Evolutionary conservation across 1,140 invertebrate species (phyloP).

Genomic region (Zaprionus inermis): DNA sequence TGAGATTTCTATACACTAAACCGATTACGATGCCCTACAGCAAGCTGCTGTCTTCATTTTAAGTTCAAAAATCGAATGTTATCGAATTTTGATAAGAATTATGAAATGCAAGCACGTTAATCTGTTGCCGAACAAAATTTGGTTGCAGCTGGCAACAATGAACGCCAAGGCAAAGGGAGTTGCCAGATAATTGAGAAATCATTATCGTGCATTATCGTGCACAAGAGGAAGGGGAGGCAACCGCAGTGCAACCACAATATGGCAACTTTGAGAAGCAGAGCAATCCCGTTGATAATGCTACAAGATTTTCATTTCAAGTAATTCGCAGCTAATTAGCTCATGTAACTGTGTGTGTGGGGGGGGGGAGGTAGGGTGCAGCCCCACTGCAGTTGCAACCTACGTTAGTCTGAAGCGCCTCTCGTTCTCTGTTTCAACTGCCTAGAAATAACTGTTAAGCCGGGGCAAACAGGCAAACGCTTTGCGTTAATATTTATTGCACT

Average conservation of each 20-base stretch:
- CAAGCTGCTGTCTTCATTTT: not conserved
- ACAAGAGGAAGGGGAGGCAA: not conserved
- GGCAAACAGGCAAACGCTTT: not conserved
- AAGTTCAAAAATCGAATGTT: not conserved
- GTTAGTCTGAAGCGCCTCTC: not conserved
- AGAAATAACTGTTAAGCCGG: slow-evolving; percentile 23
- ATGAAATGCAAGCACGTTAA: not conserved
- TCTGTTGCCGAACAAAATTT: not conserved
- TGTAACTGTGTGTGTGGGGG: no score
- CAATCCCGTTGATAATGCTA: slow-evolving; percentile 13
- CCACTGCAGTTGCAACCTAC: no score
- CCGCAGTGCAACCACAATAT: not conserved
- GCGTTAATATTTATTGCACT: slow-evolving; percentile 62
- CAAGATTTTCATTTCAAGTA: slow-evolving; percentile 29
- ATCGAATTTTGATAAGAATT: not conserved
- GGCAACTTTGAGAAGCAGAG: slow-evolving; percentile 3
- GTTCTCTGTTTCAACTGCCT: slow-evolving; percentile 12
- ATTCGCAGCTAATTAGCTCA: slow-evolving; percentile 63
- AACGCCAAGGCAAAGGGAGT: not conserved
- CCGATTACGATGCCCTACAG: not conserved
- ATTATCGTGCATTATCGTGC: no score
- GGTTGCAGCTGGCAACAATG: slow-evolving; percentile 2
- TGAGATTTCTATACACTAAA: not conserved
- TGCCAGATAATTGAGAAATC: not conserved
- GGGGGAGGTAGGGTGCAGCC: no score